Percentiles rank a stretch among this genome's conserved stretches.
Conservation (phyloP, 2,113 vertebrate species). For the Apeltes quadracus region DNA sequence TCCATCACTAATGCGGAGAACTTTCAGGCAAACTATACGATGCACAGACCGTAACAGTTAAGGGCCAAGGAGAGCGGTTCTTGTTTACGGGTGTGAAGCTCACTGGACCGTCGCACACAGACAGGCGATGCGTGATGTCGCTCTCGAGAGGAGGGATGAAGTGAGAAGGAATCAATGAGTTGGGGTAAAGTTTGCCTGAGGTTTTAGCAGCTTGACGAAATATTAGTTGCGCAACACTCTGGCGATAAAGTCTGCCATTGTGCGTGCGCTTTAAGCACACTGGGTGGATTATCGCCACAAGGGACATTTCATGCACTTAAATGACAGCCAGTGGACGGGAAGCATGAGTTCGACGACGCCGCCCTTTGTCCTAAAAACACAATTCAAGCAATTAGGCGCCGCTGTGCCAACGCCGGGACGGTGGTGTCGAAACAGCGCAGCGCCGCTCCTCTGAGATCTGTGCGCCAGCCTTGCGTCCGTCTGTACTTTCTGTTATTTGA, state of each 20-base stretch:
- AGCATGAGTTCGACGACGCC: constrained; percentile 16
- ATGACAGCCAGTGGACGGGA: constrained; percentile 35
- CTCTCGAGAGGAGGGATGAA: background rate
- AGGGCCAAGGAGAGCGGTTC: constrained; percentile 17
- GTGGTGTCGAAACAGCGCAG: constrained; percentile 36
- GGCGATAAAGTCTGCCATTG: constrained; percentile 16
- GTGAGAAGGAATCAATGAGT: background rate
- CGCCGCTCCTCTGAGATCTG: constrained; percentile 13
- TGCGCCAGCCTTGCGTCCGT: constrained; percentile 31
- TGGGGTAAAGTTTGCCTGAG: background rate
- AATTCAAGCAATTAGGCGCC: constrained; percentile 52
- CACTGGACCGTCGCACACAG: no score
- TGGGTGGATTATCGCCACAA: constrained; percentile 25
- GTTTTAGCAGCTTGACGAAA: background rate
- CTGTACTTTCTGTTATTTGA: constrained; percentile 7
- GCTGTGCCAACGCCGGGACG: constrained; percentile 32
- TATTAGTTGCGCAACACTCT: background rate
- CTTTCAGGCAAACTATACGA: constrained; percentile 22
- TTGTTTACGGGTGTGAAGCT: background rate
- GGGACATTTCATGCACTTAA: constrained; percentile 33
- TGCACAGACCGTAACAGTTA: constrained; percentile 42
- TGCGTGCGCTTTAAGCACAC: constrained; percentile 12
- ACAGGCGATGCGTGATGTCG: background rate
- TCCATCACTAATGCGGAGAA: constrained; percentile 46
- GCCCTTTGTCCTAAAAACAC: constrained; percentile 26